Conservation (phyloP, 2,797 vertebrate genomes). For the Ctenochaetus hawaiiensis region DNA sequence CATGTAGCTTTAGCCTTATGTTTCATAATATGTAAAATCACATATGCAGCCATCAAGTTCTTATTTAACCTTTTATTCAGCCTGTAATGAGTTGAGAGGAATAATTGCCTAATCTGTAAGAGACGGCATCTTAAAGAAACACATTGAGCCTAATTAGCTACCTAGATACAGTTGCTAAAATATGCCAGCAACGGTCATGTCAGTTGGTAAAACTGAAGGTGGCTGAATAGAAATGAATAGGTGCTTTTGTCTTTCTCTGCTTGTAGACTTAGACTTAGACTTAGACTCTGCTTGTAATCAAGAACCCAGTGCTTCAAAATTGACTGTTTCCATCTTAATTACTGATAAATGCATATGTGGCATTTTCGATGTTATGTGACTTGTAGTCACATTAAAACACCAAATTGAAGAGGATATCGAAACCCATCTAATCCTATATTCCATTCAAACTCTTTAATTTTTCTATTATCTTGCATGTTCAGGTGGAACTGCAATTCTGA, state of each 20-base stretch:
- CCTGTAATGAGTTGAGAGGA: neutral
- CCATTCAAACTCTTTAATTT: neutral
- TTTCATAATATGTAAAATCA: neutral
- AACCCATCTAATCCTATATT: neutral
- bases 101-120: neutral
- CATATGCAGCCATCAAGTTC: neutral
- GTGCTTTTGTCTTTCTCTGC: neutral
- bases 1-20: too few species aligned
- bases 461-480: constrained; percentile 27
- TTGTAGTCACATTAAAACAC: neutral
- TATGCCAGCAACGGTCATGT: neutral
- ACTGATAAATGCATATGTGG: too few species aligned
- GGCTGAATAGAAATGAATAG: too few species aligned
- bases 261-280: too few species aligned
- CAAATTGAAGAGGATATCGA: neutral
- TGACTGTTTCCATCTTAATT: too few species aligned
- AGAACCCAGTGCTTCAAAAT: neutral
- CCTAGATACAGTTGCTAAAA: neutral
- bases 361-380: neutral
- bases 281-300: neutral
- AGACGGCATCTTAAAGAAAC: too few species aligned
- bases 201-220: neutral
- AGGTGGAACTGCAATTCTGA: neutral
- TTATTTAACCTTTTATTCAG: neutral
- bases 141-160: neutral